Evolutionary conservation across 1,140 invertebrate species (phyloP).

Genomic region (Drosophila pachea): DNA sequence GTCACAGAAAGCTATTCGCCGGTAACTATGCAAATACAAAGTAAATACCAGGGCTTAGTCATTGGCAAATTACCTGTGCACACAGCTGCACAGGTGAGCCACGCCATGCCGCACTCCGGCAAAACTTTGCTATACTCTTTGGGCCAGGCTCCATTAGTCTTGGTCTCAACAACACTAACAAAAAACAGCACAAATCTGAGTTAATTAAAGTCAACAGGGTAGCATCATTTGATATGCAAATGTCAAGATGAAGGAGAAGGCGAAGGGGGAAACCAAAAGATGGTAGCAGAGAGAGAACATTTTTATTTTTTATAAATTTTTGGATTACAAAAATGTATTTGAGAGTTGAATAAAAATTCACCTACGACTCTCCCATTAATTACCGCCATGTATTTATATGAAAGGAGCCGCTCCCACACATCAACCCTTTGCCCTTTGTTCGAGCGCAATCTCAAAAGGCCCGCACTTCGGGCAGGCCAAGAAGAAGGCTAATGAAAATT

Average conservation of each 20-base stretch:
- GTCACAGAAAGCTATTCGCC: conserved; percentile 31
- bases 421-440: neutral
- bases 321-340: too few relatives aligned
- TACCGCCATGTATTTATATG: too few relatives aligned
- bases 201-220: conserved; percentile 72
- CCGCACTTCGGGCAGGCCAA: conserved; percentile 4
- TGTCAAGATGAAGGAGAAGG: conserved; percentile 58
- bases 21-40: conserved; percentile 64
- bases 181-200: conserved; percentile 54
- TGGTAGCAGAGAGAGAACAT: too few relatives aligned
- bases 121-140: neutral
- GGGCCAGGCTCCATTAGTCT: conserved; percentile 18
- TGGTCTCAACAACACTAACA: neutral
- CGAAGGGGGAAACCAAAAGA: too few relatives aligned
- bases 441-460: neutral
- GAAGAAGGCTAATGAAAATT: conserved; percentile 12
- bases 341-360: too few relatives aligned
- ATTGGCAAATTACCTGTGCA: conserved; percentile 56
- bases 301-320: too few relatives aligned
- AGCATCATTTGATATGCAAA: conserved; percentile 69
- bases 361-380: too few relatives aligned
- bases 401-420: neutral
- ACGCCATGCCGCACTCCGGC: neutral
- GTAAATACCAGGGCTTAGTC: conserved; percentile 57
- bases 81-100: neutral